Evolutionary conservation across 2,888 invertebrate species (phyloP).

Genomic region (Lasiommata megera): DNA sequence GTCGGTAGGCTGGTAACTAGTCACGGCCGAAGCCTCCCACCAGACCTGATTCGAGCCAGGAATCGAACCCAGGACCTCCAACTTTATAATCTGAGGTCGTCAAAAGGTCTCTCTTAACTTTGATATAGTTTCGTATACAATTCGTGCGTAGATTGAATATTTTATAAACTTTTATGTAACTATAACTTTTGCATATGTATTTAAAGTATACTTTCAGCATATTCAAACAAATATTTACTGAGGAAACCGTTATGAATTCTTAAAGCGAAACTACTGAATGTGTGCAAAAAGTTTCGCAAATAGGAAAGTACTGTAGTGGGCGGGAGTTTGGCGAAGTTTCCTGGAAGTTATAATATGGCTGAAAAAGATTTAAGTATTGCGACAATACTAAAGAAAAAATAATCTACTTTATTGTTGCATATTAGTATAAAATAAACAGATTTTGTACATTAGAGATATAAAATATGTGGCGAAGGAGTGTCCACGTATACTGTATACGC

Average conservation of each 20-base stretch:
- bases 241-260: constrained; percentile 17
- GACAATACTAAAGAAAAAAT: too few species aligned
- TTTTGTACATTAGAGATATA: too few species aligned
- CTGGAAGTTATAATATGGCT: constrained; percentile 1
- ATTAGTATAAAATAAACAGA: too few species aligned
- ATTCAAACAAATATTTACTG: constrained; percentile 9
- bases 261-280: constrained; percentile 15
- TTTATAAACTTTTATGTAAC: constrained; percentile 4
- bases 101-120: constrained; percentile 1
- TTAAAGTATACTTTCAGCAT: neutral
- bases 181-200: neutral
- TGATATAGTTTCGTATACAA: neutral
- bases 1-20: too few species aligned
- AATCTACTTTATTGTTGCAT: too few species aligned
- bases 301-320: constrained; percentile 21
- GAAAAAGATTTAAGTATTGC: constrained; percentile 5
- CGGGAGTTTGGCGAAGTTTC: constrained; percentile 14
- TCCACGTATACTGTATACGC: too few species aligned
- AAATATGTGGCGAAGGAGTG: too few species aligned
- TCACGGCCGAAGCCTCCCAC: too few species aligned
- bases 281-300: constrained; percentile 19
- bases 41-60: too few species aligned
- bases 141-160: neutral
- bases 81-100: too few species aligned
- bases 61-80: too few species aligned